phyloP scores from a whole-genome alignment of 2,888 invertebrate genomes.

The Athrips mouffetella region DNA sequence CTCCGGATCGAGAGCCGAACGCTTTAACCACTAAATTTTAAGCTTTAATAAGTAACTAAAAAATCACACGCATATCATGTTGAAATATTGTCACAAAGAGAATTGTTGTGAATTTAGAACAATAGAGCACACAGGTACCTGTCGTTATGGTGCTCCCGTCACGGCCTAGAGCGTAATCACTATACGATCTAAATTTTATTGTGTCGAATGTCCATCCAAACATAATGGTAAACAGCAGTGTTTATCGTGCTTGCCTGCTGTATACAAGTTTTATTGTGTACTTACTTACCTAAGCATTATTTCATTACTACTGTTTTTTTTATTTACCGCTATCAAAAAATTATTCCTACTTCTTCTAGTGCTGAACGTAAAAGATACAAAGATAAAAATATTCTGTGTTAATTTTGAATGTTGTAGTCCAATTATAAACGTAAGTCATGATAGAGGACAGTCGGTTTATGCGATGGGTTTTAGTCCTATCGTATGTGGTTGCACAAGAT shows the following conservation, averaged over 20 bases:
- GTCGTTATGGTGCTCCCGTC: slow-evolving; percentile 59
- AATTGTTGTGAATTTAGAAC: slow-evolving; percentile 56
- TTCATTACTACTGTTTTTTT: not conserved
- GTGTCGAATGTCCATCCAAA: slow-evolving; percentile 47
- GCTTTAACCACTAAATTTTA: not conserved
- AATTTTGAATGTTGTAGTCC: too few relatives aligned
- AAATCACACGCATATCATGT: slow-evolving; percentile 10
- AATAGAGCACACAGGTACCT: slow-evolving; percentile 44
- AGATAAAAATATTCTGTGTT: not conserved
- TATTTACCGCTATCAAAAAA: not conserved
- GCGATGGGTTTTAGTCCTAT: slow-evolving; percentile 13
- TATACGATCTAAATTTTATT: slow-evolving; percentile 60
- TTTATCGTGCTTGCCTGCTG: slow-evolving; percentile 27
- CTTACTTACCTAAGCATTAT: too few relatives aligned
- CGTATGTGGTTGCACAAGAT: slow-evolving; percentile 49
- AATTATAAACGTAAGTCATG: not conserved
- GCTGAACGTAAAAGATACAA: too few relatives aligned
- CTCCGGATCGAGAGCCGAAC: too few relatives aligned
- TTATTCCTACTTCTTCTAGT: not conserved
- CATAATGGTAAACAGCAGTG: slow-evolving; percentile 44
- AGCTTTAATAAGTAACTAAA: not conserved
- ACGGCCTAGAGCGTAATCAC: slow-evolving; percentile 65
- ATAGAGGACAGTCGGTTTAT: not conserved
- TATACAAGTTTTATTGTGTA: slow-evolving; percentile 9
- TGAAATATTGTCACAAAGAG: slow-evolving; percentile 30